These are phyloP conservation scores for Podarcis siculus DNA, from an alignment of 2,797 vertebrate genomes.

Conservation along the genomic window DNA sequence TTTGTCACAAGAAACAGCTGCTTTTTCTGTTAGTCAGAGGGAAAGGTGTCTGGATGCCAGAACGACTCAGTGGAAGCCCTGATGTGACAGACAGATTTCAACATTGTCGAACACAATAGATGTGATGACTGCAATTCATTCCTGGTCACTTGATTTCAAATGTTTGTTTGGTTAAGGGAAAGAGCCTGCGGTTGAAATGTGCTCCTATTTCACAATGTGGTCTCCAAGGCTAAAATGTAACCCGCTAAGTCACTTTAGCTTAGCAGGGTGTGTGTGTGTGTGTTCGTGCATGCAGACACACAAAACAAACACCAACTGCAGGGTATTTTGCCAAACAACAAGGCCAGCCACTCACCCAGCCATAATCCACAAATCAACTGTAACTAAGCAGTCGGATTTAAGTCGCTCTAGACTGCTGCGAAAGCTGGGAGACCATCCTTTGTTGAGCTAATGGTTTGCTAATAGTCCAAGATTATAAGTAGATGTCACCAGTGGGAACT, in stretches of 20 bases:
- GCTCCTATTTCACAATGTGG: conserved; percentile 39
- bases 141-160: conserved; percentile 9
- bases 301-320: background rate
- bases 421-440: background rate
- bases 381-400: background rate
- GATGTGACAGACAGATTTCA: conserved; percentile 49
- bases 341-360: background rate
- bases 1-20: background rate
- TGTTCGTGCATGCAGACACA: background rate
- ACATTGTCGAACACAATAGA: background rate
- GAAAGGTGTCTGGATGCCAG: conserved; percentile 16
- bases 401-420: background rate
- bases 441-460: background rate
- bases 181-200: conserved; percentile 20
- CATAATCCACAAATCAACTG: background rate
- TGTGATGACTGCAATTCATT: background rate
- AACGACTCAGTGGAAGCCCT: conserved; percentile 23
- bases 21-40: conserved; percentile 32
- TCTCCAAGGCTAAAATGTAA: conserved; percentile 24
- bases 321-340: conserved; percentile 1
- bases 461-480: background rate
- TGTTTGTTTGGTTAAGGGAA: background rate
- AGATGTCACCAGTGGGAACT: background rate
- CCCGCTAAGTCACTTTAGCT: background rate
- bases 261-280: background rate